Base-by-base conservation (phyloP, 2,797 vertebrate genomes). In the Acanthurus leucopareius region DNA sequence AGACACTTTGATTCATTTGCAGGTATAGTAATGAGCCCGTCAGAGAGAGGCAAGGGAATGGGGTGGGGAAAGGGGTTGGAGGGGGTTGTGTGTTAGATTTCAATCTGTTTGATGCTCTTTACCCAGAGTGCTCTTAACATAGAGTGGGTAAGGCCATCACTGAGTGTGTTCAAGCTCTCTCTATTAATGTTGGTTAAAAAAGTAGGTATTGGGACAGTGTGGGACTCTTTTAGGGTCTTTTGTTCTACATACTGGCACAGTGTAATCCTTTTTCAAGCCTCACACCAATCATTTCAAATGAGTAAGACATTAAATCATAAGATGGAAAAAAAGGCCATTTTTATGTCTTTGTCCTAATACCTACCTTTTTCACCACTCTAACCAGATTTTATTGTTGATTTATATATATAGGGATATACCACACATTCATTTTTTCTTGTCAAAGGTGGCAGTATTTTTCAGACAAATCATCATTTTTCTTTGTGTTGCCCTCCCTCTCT, bases 1-100 rank as follows among this genome's bases (percentile, higher is more conserved):
- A 96, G 96, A 94, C 95, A 93, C 94, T 93, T 95, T 96, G 97
- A 97, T 90, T 95, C 87, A 53, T 95, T 95, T 75, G 94, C 96
- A 97, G 97, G 97, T 97, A 97, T 65, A 93, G 94, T 96, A 95
- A 75, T 83, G 68, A 78, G 59, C 62, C 73, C 69, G 67, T 79
- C 80, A 48, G 8, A 58, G 42, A 11, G 67, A 75, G 77, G 22
- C 14, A 2, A 7, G 3, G 67, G 68, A 69, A 17, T 10, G 2
- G 35, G 52, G 77, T 64, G 32, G 64, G 73, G 53, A 25, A 19
- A 17, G 35, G 71, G 62, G 51, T 63, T 66, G 28, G 11, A 49
- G 47, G 56, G 20, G 35, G 42, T 76, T 16, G 19, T 86, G 28
- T 91, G 77, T 79, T 62, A 51, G 42, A 77, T 88, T 88, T 68